Evolutionary conservation across 2,888 invertebrate genomes (phyloP), one percentile per base, ranked within the genome.

Genomic region (Idaea biselata): DNA sequence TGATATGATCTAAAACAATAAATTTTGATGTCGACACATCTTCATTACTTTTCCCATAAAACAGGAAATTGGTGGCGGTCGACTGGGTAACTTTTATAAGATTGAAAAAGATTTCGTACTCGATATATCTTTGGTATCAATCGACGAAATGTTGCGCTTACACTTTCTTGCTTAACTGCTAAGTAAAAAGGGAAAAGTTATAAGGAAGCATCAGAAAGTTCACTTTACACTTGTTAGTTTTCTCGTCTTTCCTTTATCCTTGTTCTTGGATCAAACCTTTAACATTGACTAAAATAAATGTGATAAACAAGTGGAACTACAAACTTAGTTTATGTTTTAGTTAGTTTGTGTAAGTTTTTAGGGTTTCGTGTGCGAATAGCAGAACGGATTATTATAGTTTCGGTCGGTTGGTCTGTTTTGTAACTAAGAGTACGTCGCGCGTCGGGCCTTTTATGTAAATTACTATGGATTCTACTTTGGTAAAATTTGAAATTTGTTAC

Each of bases 1-100:
- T 44, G 44, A 44, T 44, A 44, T 44, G 44, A 44, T 44, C 44
- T 44, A 44, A 44, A 44, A 44, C 44, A 44, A 44, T 44, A 44
- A 44, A 44, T 44, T 44, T 44, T 44, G 44, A 44, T 44, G 44
- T 44, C 44, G 44, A 44, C 44, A 44, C 44, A 44, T 44, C 44
- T 44, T 44, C 44, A 44, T 44, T 44, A 44, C 44, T 44, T 44
- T 44, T 44, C 8, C 44, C 44, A 44, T 44, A 44, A 44, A 44
- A 44, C 44, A 44, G 44, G 44, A 44, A 44, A 44, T 44, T 44
- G 44, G 44, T 44, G 44, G 44, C 44, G 44, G 44, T 44, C 44
- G 44, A 44, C 44, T 44, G 44, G 44, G 44, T 44, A 44, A 44
- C 44, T 44, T 44, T 44, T 44, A 44, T 44, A 44, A 44, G 44